Base-by-base conservation (phyloP, 2,797 vertebrate genomes). In the Florisuga fusca region DNA sequence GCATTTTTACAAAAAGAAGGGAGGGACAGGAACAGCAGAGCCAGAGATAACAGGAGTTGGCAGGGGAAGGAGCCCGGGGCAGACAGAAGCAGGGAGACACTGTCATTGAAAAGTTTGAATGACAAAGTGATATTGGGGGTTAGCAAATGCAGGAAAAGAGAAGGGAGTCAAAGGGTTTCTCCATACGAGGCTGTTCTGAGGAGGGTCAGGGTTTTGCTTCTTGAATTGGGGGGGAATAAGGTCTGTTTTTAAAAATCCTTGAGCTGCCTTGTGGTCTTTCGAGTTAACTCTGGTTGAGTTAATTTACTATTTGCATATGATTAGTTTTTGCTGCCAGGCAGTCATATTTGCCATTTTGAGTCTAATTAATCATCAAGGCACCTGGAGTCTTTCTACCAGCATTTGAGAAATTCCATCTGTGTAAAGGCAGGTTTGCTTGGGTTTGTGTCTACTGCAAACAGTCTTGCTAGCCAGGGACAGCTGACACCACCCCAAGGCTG, bases 331-430 rank as follows among this genome's bases (percentile, higher is more conserved):
- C 84, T 90, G 55, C 63, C 87, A 69, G 63, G 62, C 1, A 3
- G n/a, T 69, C 74, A 33, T 53, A 90, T 87, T 94, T 77, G 71
- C 67, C 50, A 84, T 91, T 94, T 82, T 53, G 57, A 91, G 63
- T 76, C 66, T 76, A 96, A 95, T 82, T 94, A 95, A 89, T 89
- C 74, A 63, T 84, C 74, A 87, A 73, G 68, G n/a, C 58, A 90
- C 59, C 55, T 66, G 31, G 45, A 84, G 20, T 31, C 57, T 80
- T 69, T 51, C 34, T 55, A 58, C 36, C 22, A n/a, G n/a, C 13
- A 16, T 87, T 59, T 95, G 59, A 94, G 84, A 82, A 63, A 69
- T 41, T 71, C 27, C 50, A 5, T 18, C 19, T 8, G n/a, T n/a
- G 33, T 29, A 73, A 61, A 90, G 41, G 38, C 21, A 55, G 34